phyloP scores from a whole-genome alignment of 2,888 invertebrate genomes.

The Leucophenga montana region DNA sequence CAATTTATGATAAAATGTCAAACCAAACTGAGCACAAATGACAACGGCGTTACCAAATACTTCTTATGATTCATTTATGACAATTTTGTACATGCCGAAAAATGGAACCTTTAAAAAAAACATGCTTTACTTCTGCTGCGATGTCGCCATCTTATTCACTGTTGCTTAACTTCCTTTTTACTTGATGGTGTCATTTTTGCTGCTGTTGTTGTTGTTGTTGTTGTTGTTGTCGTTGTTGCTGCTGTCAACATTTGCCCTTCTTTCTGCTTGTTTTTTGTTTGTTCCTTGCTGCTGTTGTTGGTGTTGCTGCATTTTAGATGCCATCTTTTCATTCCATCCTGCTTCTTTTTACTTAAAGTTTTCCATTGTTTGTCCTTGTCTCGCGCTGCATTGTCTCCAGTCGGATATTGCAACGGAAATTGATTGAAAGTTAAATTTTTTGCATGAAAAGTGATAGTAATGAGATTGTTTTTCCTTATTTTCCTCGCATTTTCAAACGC shows the following conservation, averaged over 20 bases:
- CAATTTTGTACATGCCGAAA: no score
- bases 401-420: conserved; percentile 63
- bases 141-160: background rate
- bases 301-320: background rate
- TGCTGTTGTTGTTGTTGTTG: conserved; percentile 32
- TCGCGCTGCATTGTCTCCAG: conserved; percentile 5
- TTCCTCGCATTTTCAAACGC: no score
- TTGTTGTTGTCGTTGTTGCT: conserved; percentile 32
- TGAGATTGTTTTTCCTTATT: conserved; percentile 52
- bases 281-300: conserved; percentile 4
- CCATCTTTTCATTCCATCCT: background rate
- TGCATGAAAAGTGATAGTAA: conserved; percentile 56
- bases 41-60: no score
- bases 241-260: conserved; percentile 44
- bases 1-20: no score
- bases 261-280: no score
- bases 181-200: conserved; percentile 34
- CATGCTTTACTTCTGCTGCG: no score
- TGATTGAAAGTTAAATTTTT: conserved; percentile 57
- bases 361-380: background rate
- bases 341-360: background rate
- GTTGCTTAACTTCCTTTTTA: conserved; percentile 9
- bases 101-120: no score
- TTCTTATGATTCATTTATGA: no score
- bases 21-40: no score